Evolutionary conservation across 2,888 invertebrate species (phyloP).

Genomic region (Rhimphoctona megacephalus): DNA sequence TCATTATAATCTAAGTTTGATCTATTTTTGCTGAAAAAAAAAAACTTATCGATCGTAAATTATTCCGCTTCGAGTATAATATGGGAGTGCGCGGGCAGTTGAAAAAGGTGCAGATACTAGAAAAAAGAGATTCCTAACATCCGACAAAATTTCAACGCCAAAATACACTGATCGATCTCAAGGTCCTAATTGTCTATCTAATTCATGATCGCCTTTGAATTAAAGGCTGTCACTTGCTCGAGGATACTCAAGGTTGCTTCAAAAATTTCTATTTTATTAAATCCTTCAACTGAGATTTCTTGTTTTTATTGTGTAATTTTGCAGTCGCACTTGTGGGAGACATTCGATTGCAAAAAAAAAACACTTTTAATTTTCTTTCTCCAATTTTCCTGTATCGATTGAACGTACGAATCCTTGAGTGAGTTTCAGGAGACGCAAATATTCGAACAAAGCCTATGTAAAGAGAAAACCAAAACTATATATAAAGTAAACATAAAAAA

Average conservation of each 20-base stretch:
- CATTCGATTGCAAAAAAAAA: not conserved
- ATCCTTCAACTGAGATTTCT: not conserved
- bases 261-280: not conserved
- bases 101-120: slow-evolving; percentile 70
- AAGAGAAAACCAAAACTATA: not conserved
- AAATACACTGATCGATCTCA: slow-evolving; percentile 76
- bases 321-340: not conserved
- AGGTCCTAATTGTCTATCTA: slow-evolving; percentile 54
- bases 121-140: slow-evolving; percentile 74
- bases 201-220: slow-evolving; percentile 46
- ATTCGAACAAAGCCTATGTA: slow-evolving; percentile 15
- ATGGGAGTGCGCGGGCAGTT: slow-evolving; percentile 41
- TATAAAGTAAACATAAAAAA: slow-evolving; percentile 15
- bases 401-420: slow-evolving; percentile 9
- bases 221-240: slow-evolving; percentile 19
- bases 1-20: slow-evolving; percentile 76
- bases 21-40: slow-evolving; percentile 77
- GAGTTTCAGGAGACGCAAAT: not conserved
- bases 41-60: slow-evolving; percentile 75
- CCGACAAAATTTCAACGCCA: slow-evolving; percentile 80
- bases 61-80: slow-evolving; percentile 77
- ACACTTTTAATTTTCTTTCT: not conserved
- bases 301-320: not conserved
- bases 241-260: not conserved
- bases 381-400: not conserved